phyloP scores from a whole-genome alignment of 2,797 vertebrate species.

The Pelodytes ibericus region DNA sequence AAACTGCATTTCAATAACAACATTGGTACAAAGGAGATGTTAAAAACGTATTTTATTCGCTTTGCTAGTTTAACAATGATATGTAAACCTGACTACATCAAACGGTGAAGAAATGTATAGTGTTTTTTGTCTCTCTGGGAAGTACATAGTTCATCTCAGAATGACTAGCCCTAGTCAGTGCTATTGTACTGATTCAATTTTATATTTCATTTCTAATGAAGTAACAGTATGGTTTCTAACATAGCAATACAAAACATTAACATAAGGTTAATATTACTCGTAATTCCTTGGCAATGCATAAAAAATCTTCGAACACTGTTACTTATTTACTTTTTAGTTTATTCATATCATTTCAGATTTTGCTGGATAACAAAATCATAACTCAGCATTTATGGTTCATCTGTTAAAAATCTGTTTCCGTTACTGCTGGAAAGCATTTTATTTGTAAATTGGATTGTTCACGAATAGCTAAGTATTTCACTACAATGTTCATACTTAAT shows the following conservation, averaged over 20 bases:
- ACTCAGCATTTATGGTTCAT: conserved; percentile 30
- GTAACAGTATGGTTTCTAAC: conserved; percentile 1
- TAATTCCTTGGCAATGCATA: conserved; percentile 22
- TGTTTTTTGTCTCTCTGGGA: conserved; percentile 16
- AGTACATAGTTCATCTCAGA: background rate
- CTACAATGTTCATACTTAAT: no score
- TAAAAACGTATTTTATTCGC: no score
- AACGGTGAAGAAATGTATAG: background rate
- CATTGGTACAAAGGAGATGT: no score
- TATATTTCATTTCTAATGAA: background rate
- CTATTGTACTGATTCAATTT: background rate
- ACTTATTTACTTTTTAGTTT: conserved; percentile 34
- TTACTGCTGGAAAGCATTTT: conserved; percentile 1
- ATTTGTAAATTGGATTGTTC: no score
- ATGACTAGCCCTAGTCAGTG: background rate
- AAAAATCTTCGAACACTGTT: conserved; percentile 36
- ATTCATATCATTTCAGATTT: conserved; percentile 28
- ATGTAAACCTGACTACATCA: background rate
- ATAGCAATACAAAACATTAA: conserved; percentile 4
- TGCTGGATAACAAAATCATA: conserved; percentile 37
- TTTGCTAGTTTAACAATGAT: no score
- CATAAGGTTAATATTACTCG: conserved; percentile 16
- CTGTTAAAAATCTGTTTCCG: conserved; percentile 29
- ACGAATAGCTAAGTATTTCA: no score
- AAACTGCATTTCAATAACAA: no score